phyloP scores from a whole-genome alignment of 2,113 vertebrate species.

The Aix galericulata region DNA sequence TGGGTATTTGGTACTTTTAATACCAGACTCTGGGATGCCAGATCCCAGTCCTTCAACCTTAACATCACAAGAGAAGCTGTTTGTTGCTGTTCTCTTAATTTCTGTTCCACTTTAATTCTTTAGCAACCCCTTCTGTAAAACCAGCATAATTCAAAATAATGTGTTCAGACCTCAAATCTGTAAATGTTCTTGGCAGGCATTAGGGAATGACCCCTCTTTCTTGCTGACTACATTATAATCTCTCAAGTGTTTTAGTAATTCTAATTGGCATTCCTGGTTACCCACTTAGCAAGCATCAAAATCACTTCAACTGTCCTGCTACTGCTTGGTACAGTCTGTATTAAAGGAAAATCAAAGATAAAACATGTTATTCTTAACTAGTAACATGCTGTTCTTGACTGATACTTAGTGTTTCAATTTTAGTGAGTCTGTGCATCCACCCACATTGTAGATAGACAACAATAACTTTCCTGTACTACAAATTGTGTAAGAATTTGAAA shows the following conservation, averaged over 20 bases:
- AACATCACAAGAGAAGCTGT: not conserved
- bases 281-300: not conserved
- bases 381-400: not conserved
- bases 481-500: not conserved
- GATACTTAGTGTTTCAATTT: not conserved
- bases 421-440: not conserved
- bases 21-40: not conserved
- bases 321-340: not conserved
- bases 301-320: not conserved
- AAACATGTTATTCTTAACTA: not conserved
- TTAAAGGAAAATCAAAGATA: not conserved
- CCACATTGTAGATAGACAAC: accelerated
- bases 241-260: not conserved
- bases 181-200: not conserved
- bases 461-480: not conserved
- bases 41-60: not conserved
- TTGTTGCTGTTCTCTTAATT: not conserved
- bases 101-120: not conserved
- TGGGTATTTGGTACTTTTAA: not conserved
- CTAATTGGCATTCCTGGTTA: accelerated
- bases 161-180: not conserved
- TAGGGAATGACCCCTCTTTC: not conserved
- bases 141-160: not conserved
- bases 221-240: not conserved
- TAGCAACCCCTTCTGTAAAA: not conserved